Conservation (phyloP, 2,888 invertebrate genomes). For the Cataglyphis altisquamis region DNA sequence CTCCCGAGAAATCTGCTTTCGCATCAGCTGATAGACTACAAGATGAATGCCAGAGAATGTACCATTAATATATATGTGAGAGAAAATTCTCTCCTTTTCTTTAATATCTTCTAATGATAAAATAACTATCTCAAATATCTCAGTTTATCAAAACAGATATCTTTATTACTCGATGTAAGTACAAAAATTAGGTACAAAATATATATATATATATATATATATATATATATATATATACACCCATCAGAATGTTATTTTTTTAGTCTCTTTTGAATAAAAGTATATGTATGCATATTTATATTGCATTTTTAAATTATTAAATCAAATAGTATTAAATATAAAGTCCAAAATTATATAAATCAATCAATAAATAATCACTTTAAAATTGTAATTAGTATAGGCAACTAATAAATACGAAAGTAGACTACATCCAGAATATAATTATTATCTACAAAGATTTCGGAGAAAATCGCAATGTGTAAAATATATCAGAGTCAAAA, state of each 20-base stretch:
- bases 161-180: neutral
- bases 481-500: neutral
- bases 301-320: neutral
- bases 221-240: no score
- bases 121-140: neutral
- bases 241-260: neutral
- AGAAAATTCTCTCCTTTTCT: neutral
- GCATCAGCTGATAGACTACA: neutral
- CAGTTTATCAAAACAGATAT: neutral
- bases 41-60: neutral
- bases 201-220: no score
- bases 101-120: conserved; percentile 25
- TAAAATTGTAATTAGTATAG: neutral
- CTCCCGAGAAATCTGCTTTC: neutral
- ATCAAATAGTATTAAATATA: neutral
- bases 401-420: neutral
- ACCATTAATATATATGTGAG: neutral
- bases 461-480: neutral
- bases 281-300: neutral
- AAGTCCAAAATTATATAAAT: neutral
- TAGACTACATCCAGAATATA: neutral
- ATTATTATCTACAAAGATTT: neutral
- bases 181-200: neutral
- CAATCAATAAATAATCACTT: neutral
- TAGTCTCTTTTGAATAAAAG: neutral